Percentiles rank a stretch among this genome's conserved stretches.
Evolutionary conservation across 2,113 vertebrate species (phyloP).

Genomic region (Callaeas wilsoni): DNA sequence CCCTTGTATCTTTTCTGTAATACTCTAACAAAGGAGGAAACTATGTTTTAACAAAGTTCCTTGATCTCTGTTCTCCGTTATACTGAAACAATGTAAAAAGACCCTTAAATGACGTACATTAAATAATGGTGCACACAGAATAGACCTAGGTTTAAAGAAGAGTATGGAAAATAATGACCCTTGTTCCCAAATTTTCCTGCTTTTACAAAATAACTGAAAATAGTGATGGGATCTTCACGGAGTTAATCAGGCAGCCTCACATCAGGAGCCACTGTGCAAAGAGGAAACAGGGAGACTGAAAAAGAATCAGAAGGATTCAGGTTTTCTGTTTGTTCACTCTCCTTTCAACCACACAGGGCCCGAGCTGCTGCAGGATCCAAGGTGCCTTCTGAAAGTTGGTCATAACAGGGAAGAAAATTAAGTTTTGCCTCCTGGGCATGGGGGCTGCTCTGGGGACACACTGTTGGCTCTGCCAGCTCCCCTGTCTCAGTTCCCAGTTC

Average conservation of each 20-base stretch:
- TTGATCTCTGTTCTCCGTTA: not conserved
- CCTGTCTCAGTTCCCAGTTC: not conserved
- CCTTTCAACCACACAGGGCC: not conserved
- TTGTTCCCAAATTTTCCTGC: not conserved
- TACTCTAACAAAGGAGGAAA: not conserved
- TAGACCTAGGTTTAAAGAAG: not conserved
- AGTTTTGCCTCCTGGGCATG: not conserved
- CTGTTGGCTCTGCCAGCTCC: rapidly evolving
- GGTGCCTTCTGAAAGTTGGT: not conserved
- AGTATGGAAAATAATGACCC: not conserved
- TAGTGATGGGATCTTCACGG: not conserved
- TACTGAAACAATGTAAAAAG: not conserved
- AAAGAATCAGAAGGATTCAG: not conserved
- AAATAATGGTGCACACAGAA: not conserved
- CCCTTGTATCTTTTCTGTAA: rapidly evolving
- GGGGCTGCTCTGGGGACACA: not conserved
- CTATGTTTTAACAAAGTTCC: not conserved
- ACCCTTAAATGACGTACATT: not conserved
- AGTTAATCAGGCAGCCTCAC: not conserved
- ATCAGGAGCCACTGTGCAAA: not conserved
- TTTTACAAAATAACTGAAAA: not conserved
- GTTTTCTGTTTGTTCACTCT: not conserved
- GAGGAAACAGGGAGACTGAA: not conserved
- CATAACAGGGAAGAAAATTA: not conserved
- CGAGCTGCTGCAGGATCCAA: not conserved